A percentile compares a stretch with the other conserved stretches of the same genome.
Conservation (phyloP, 2,797 vertebrate species). For the Garrulus glandarius region DNA sequence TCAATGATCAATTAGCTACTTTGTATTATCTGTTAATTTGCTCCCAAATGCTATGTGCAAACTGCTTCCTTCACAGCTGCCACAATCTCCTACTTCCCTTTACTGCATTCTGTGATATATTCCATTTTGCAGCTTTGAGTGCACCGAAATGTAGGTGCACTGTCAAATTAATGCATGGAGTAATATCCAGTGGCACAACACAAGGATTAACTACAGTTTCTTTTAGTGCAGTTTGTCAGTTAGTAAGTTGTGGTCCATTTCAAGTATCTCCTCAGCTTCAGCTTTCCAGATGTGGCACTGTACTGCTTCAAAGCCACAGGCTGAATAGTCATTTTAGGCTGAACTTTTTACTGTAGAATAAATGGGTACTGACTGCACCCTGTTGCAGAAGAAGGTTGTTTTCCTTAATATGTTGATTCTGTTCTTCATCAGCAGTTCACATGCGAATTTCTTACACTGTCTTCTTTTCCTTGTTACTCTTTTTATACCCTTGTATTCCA, state of each 20-base stretch:
- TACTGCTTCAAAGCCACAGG: background rate
- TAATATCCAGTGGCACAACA: background rate
- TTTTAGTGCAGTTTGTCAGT: background rate
- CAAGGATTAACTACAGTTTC: background rate
- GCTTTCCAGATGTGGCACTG: background rate
- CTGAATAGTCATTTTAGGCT: background rate
- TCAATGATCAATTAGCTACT: background rate
- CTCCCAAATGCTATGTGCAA: background rate
- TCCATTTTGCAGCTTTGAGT: background rate
- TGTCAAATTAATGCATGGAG: background rate
- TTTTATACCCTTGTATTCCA: background rate
- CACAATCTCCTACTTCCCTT: background rate
- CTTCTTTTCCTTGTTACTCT: background rate
- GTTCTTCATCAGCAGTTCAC: background rate
- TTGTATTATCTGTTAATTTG: background rate
- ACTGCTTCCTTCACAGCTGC: background rate
- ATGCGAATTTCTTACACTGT: background rate
- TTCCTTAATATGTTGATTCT: background rate
- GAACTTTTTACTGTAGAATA: background rate
- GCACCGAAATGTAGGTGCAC: fast-evolving
- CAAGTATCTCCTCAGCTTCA: background rate
- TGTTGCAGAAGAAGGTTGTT: background rate
- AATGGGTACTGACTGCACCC: background rate
- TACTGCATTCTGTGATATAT: background rate
- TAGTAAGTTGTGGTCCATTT: background rate